These are phyloP conservation scores for Drosophila falleni DNA, from an alignment of 2,888 invertebrate species.

Conservation along the genomic window DNA sequence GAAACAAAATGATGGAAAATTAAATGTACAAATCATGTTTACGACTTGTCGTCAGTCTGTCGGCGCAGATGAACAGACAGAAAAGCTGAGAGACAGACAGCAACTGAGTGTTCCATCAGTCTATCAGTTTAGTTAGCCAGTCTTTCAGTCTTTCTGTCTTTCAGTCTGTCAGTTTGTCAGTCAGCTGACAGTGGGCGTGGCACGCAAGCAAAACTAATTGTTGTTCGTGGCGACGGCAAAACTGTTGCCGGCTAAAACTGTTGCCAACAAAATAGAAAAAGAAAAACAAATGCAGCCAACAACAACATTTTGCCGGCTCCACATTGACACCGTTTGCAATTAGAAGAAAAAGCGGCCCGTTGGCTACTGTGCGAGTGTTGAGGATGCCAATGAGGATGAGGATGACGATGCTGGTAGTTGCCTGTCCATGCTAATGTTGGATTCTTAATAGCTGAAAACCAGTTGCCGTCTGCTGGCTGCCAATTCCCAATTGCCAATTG, in stretches of 20 bases:
- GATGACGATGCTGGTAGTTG: constrained; percentile 25
- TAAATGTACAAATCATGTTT: constrained; percentile 80
- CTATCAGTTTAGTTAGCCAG: constrained; percentile 35
- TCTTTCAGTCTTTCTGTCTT: constrained; percentile 37
- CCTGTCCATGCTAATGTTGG: constrained; percentile 56
- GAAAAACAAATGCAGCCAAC: constrained; percentile 27
- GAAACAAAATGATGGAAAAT: constrained; percentile 71
- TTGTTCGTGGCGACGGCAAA: constrained; percentile 54
- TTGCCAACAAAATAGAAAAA: constrained; percentile 22
- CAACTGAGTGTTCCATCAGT: constrained; percentile 44
- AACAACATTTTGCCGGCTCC: constrained; percentile 39
- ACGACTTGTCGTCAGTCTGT: constrained; percentile 69
- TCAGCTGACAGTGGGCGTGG: constrained; percentile 65
- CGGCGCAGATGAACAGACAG: constrained; percentile 12
- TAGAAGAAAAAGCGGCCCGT: constrained; percentile 73
- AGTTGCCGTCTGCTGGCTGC: constrained; percentile 36
- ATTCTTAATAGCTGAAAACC: constrained; percentile 70
- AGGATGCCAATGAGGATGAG: constrained; percentile 29
- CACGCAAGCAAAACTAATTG: constrained; percentile 67
- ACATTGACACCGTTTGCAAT: constrained; percentile 79
- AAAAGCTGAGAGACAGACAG: constrained; percentile 9
- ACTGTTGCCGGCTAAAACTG: constrained; percentile 27
- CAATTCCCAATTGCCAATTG: constrained; percentile 24
- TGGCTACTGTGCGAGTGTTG: constrained; percentile 65
- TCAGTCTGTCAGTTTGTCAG: constrained; percentile 34